Conservation (phyloP, 2,888 invertebrate species). For the Pseudolycoriella hygida region DNA sequence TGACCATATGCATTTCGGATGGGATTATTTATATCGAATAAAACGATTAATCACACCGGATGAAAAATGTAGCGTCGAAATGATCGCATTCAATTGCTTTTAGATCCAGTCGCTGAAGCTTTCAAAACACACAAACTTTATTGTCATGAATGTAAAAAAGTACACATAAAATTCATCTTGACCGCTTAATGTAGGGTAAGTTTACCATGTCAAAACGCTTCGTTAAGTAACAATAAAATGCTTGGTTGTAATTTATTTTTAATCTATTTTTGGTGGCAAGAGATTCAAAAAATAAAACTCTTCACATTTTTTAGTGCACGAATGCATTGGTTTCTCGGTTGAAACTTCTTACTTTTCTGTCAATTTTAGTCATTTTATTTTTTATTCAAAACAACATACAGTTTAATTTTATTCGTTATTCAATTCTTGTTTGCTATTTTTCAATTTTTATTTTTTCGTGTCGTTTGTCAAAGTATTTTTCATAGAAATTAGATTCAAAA, state of each 20-base stretch:
- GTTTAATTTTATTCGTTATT: not conserved
- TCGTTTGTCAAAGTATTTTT: too few relatives aligned
- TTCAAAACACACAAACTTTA: not conserved
- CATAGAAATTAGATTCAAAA: not conserved
- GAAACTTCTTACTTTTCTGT: too few relatives aligned
- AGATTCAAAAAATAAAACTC: too few relatives aligned
- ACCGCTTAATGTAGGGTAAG: not conserved
- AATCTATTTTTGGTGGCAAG: not conserved
- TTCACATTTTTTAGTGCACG: not conserved
- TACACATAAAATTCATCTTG: too few relatives aligned
- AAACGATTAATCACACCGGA: too few relatives aligned
- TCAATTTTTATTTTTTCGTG: constrained; percentile 3
- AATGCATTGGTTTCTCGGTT: not conserved
- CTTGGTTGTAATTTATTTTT: not conserved
- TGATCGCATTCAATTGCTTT: too few relatives aligned
- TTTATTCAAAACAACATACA: too few relatives aligned
- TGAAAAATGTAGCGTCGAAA: too few relatives aligned
- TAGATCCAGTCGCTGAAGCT: not conserved
- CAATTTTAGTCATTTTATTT: too few relatives aligned
- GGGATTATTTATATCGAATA: too few relatives aligned
- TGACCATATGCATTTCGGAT: too few relatives aligned
- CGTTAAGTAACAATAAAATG: not conserved
- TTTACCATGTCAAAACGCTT: not conserved
- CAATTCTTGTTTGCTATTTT: not conserved
- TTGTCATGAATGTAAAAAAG: not conserved